Conservation (phyloP, 2,113 vertebrate species). For the Tamias sibiricus region DNA sequence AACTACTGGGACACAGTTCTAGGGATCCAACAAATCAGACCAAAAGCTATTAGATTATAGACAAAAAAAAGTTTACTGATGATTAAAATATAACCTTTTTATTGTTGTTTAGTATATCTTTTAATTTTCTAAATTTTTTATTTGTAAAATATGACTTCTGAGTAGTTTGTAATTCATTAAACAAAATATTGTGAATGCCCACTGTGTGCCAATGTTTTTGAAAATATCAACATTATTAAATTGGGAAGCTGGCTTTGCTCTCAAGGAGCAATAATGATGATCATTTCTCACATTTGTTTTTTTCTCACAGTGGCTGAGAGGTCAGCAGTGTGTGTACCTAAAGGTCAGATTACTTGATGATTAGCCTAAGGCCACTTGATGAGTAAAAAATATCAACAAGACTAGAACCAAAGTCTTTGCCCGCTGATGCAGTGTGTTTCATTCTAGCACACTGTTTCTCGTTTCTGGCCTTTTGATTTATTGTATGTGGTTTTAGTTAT, state of each 20-base stretch:
- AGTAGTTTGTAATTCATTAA: slow-evolving; percentile 46
- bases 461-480: neutral
- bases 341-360: neutral
- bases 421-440: neutral
- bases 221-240: slow-evolving; percentile 9
- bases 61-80: slow-evolving; percentile 10
- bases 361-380: neutral
- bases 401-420: neutral
- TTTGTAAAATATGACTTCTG: neutral
- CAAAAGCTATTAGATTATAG: neutral
- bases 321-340: neutral
- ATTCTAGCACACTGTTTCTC: neutral
- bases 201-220: neutral
- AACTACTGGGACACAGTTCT: neutral
- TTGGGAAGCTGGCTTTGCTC: neutral
- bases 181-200: neutral
- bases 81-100: neutral
- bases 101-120: too few species aligned
- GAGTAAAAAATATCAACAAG: neutral
- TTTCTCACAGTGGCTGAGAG: neutral
- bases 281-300: neutral
- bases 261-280: neutral
- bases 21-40: neutral
- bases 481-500: slow-evolving; percentile 1
- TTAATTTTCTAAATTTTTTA: too few species aligned